Conservation (phyloP, 2,888 invertebrate genomes). For the Orthosia cruda region DNA sequence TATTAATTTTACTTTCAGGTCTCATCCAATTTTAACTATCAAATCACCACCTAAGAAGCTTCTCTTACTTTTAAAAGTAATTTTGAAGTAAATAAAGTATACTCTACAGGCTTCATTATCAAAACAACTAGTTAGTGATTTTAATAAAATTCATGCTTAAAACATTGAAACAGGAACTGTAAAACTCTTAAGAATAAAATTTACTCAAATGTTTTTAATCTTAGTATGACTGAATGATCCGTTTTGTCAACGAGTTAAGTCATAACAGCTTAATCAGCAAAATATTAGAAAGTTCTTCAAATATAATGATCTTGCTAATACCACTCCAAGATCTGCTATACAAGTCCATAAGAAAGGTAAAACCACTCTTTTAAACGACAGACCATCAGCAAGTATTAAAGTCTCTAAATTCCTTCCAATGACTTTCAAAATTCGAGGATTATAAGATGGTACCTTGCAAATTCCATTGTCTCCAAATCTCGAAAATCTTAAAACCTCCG, state of each 20-base stretch:
- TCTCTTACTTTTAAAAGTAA: background rate
- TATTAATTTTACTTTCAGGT: too few species aligned
- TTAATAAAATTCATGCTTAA: background rate
- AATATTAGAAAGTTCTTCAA: background rate
- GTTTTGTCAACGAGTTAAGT: background rate
- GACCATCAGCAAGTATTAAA: conserved; percentile 28
- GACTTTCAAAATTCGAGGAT: conserved; percentile 47
- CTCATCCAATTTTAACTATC: too few species aligned
- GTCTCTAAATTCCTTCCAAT: conserved; percentile 23
- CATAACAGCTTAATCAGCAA: background rate
- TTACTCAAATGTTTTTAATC: too few species aligned
- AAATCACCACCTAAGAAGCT: too few species aligned
- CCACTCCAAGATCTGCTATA: background rate
- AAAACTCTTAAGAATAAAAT: background rate
- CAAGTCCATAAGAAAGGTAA: background rate
- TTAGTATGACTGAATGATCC: too few species aligned
- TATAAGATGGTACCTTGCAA: conserved; percentile 32
- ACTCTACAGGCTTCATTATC: too few species aligned
- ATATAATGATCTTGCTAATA: background rate
- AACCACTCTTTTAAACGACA: background rate
- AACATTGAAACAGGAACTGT: background rate
- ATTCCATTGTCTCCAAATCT: conserved; percentile 38
- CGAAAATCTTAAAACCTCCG: conserved; percentile 34
- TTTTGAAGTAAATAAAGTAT: background rate
- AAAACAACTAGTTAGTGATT: background rate